Percentiles rank a stretch among this genome's conserved stretches.
Evolutionary conservation across 2,888 invertebrate genomes (phyloP).

Genomic region (Toxonevra muliebris): DNA sequence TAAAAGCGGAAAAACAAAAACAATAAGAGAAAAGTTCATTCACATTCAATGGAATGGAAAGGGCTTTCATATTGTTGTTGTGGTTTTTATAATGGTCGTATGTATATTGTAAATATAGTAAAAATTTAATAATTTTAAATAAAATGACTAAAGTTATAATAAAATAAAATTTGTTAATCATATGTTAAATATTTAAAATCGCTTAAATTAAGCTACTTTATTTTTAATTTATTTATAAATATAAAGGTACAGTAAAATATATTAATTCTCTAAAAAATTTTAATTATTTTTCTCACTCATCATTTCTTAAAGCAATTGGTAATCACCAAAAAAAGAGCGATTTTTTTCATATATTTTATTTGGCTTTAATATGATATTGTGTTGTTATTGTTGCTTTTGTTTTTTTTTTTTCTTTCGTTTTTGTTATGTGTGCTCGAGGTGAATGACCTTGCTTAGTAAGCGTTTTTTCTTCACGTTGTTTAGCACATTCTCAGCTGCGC

Average conservation of each 20-base stretch:
- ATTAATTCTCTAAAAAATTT: too few species aligned
- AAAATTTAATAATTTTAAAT: too few species aligned
- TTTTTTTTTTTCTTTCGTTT: conserved; percentile 18
- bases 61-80: conserved; percentile 15
- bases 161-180: too few species aligned
- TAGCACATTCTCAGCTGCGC: neutral
- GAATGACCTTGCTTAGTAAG: conserved; percentile 45
- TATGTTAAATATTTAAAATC: too few species aligned
- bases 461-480: conserved; percentile 34
- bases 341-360: conserved; percentile 9
- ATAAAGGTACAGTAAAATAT: conserved; percentile 17
- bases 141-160: too few species aligned
- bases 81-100: conserved; percentile 4
- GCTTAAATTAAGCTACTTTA: neutral
- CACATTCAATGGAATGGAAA: conserved; percentile 31
- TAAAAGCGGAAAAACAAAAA: conserved; percentile 47
- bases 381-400: conserved; percentile 14
- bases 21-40: conserved; percentile 55
- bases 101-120: too few species aligned
- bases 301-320: too few species aligned
- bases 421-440: conserved; percentile 34
- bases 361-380: neutral
- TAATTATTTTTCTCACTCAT: too few species aligned
- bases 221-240: conserved; percentile 21
- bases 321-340: too few species aligned